Evolutionary conservation across 2,797 vertebrate genomes (phyloP).

Genomic region (Poeciliopsis infans): DNA sequence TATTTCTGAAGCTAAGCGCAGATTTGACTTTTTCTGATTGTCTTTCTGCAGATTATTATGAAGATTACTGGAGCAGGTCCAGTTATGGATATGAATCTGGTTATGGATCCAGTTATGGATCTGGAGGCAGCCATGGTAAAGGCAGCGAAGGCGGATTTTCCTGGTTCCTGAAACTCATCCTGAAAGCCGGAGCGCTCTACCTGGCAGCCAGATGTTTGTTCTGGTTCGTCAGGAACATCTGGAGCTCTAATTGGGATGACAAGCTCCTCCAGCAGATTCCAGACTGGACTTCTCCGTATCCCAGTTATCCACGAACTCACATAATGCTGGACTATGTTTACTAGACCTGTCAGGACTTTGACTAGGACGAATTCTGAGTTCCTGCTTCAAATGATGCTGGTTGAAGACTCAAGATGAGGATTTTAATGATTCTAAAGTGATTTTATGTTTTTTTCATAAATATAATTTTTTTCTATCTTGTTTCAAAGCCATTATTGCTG

Average conservation of each 20-base stretch:
- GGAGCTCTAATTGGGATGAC: not conserved
- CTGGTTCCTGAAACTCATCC: constrained; percentile 16
- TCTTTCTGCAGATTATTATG: constrained; percentile 19
- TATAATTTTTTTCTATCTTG: not conserved
- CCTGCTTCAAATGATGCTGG: not conserved
- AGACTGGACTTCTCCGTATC: not conserved
- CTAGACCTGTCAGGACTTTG: constrained; percentile 2
- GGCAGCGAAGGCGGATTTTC: not conserved
- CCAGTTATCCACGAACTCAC: not conserved
- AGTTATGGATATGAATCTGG: not conserved
- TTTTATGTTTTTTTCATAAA: not conserved
- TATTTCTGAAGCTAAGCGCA: not conserved
- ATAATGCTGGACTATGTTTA: constrained; percentile 49
- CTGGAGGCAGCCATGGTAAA: not conserved
- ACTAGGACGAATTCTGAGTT: not conserved
- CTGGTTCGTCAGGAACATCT: constrained; percentile 31
- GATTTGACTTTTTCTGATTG: not conserved
- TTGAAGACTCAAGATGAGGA: not conserved
- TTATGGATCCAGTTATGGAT: not conserved
- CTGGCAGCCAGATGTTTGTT: constrained; percentile 37
- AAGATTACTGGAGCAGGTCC: not conserved
- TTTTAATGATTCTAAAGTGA: not conserved
- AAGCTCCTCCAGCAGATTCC: not conserved
- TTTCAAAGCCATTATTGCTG: too few species aligned
- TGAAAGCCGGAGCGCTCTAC: constrained; percentile 28